Percentiles rank a stretch among this genome's conserved stretches.
phyloP scores from a whole-genome alignment of 2,113 vertebrate species.

The Chelonoidis abingdonii region DNA sequence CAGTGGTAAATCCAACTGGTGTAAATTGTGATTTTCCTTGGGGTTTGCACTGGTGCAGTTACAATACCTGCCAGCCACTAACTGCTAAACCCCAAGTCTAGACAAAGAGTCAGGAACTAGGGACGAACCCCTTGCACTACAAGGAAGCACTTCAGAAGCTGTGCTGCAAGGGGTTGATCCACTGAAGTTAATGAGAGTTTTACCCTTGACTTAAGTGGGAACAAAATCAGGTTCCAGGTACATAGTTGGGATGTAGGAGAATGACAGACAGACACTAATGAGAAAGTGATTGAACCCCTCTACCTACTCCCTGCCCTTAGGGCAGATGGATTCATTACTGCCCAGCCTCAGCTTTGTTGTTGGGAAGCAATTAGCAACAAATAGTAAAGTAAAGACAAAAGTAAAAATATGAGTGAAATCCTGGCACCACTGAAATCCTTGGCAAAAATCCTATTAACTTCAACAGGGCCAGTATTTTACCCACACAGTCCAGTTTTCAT shows the following conservation, averaged over 20 bases:
- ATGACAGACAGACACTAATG: neutral
- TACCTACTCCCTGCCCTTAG: constrained; percentile 17
- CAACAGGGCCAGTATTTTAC: neutral
- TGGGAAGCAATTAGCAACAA: neutral
- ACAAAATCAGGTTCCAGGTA: neutral
- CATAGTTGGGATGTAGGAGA: neutral
- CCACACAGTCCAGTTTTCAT: neutral
- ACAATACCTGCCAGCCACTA: neutral
- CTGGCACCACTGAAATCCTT: neutral
- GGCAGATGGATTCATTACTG: neutral
- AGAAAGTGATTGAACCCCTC: neutral
- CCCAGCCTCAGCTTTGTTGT: neutral
- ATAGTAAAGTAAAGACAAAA: neutral
- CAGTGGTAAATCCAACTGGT: neutral
- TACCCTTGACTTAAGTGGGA: neutral
- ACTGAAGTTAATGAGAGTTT: neutral
- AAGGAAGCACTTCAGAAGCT: neutral
- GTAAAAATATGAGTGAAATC: neutral
- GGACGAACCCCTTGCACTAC: neutral
- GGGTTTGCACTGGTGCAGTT: neutral
- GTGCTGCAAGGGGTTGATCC: neutral
- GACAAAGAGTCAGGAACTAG: neutral
- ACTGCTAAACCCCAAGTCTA: rapidly evolving
- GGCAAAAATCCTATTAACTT: neutral
- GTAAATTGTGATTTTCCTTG: rapidly evolving